Percentiles rank a stretch among this genome's conserved stretches.
phyloP scores from a whole-genome alignment of 1,140 invertebrate genomes.

The Drosophila sulfurigaster region DNA sequence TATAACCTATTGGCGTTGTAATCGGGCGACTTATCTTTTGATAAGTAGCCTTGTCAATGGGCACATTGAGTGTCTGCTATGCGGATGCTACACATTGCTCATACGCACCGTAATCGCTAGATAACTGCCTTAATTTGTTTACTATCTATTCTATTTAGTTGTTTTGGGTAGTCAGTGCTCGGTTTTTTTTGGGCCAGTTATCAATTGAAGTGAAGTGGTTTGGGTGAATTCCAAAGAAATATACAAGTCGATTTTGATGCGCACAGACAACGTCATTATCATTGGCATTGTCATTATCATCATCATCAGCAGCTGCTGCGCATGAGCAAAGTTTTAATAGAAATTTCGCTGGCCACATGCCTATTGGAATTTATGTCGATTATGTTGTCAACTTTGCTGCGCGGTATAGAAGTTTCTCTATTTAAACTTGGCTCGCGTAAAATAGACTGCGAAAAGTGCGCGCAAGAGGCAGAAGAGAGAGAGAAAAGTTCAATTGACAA shows the following conservation, averaged over 20 bases:
- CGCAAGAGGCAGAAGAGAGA: not conserved
- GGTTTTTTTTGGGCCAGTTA: slow-evolving; percentile 16
- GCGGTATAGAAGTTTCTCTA: slow-evolving; percentile 65
- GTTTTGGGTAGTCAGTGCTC: not conserved
- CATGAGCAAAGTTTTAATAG: slow-evolving; percentile 76
- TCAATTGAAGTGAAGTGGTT: slow-evolving; percentile 31
- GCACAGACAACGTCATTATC: slow-evolving; percentile 5
- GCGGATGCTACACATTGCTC: slow-evolving; percentile 39
- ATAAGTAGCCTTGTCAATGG: slow-evolving; percentile 54
- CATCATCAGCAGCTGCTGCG: slow-evolving; percentile 23
- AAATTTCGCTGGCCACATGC: slow-evolving; percentile 65
- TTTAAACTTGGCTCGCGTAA: slow-evolving; percentile 72
- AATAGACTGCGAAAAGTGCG: slow-evolving; percentile 62
- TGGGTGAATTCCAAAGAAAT: slow-evolving; percentile 33
- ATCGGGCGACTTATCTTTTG: slow-evolving; percentile 53
- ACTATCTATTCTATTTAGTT: slow-evolving; percentile 28
- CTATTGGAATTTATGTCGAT: slow-evolving; percentile 81
- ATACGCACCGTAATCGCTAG: slow-evolving; percentile 49
- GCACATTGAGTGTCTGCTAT: slow-evolving; percentile 43
- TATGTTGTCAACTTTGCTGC: slow-evolving; percentile 77
- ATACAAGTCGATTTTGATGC: slow-evolving; percentile 1
- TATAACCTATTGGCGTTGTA: slow-evolving; percentile 43
- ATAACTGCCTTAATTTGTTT: slow-evolving; percentile 47
- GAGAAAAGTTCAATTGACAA: slow-evolving; percentile 74
- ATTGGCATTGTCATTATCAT: not conserved